Base-by-base conservation (phyloP, 2,888 invertebrate species). In the Pteria penguin region DNA sequence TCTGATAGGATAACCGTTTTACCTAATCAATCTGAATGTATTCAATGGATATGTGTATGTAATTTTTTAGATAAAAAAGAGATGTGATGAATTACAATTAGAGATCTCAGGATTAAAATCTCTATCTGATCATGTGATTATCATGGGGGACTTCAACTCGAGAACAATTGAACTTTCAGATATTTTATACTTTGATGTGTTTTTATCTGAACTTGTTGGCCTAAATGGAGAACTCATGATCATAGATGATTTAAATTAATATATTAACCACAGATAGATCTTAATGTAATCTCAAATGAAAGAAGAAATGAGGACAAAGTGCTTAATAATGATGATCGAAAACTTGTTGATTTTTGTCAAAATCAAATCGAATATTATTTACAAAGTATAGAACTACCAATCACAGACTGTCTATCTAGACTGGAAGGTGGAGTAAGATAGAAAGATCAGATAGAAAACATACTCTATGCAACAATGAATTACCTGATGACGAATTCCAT, bases 281-380 rank as follows among this genome's bases (percentile, higher is more conserved):
- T 14, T 66, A 29, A 45, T 32, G 8, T 24, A n/a, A 5, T 22
- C 32, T 22, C 31, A 32, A n/a, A 73, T 5, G 24, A 24, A 45
- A 67, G 66, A 24, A 52, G 22, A n/a, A 18, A 24, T 22, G 14
- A 52, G 2, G 60, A 52, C 31, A 14, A 52, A n/a, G 57, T 52
- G 4, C 5, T 22, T 29, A 63, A 72, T 72, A 72, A 29, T 24
- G 55, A 54, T 65, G 72, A 33, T 1, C 11, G 14, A 22, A 31
- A 14, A n/a, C 32, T 63, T 14, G 22, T 60, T 52, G 31, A 65
- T 33, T 45, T 65, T 1, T 74, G 52, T 74, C 62, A 68, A 62
- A n/a, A n/a, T n/a, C n/a, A n/a, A n/a, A n/a, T n/a, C n/a, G n/a
- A n/a, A n/a, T n/a, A n/a, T n/a, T n/a, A n/a, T n/a, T n/a, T n/a